phyloP scores from a whole-genome alignment of 2,888 invertebrate genomes.

The Aleiodes testaceus region DNA sequence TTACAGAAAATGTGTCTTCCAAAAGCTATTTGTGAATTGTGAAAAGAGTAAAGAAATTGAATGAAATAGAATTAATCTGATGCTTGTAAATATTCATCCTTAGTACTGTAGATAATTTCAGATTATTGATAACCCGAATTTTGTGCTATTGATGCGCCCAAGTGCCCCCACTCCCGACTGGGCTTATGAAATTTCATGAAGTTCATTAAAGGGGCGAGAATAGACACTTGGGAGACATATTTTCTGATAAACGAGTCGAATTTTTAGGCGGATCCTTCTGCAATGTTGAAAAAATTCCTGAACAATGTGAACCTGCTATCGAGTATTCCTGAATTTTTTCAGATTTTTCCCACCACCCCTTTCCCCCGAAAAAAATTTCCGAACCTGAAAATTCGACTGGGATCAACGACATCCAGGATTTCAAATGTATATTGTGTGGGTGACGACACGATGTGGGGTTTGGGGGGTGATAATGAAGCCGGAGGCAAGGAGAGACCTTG shows the following conservation, averaged over 20 bases:
- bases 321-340: neutral
- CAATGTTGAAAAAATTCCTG: neutral
- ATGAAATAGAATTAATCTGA: conserved; percentile 64
- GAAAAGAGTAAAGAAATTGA: conserved; percentile 53
- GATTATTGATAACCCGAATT: conserved; percentile 27
- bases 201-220: conserved; percentile 71
- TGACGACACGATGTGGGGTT: conserved; percentile 52
- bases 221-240: conserved; percentile 69
- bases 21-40: conserved; percentile 72
- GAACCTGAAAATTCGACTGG: too few relatives aligned
- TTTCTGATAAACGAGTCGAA: conserved; percentile 64
- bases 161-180: conserved; percentile 68
- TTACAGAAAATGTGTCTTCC: conserved; percentile 90
- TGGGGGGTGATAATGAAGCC: neutral
- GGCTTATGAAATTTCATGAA: conserved; percentile 68
- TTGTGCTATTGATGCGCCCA: conserved; percentile 52
- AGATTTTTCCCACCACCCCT: neutral
- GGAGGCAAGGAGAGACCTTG: neutral
- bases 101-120: conserved; percentile 61
- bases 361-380: too few relatives aligned
- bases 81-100: conserved; percentile 68
- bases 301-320: neutral
- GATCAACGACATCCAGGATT: too few relatives aligned
- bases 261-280: conserved; percentile 29
- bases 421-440: conserved; percentile 54